Evolutionary conservation across 2,797 vertebrate species (phyloP), one percentile per base, ranked within the genome.

Genomic region (Pelobates cultripes): DNA sequence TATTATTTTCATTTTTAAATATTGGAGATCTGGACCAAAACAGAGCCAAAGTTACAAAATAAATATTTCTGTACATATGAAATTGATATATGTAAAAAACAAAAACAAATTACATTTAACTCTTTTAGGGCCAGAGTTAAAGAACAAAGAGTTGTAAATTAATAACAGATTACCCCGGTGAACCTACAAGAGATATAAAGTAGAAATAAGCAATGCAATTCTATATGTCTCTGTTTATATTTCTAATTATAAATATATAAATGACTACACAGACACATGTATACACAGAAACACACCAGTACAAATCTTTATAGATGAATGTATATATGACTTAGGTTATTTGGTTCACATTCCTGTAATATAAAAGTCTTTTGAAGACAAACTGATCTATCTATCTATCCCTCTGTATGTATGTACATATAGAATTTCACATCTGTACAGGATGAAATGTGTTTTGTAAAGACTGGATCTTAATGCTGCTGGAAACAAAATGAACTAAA

Each of bases 291-390:
- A 64, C 5, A 61, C 57, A 61, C 57, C 10, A 61, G 14, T 13
- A 61, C 79, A 80, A 57, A 79, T 86, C 79, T 87, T 85, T 91
- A 92, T 92, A 87, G 92, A 90, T 93, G 90, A 93, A 92, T 91
- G 86, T 93, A 90, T 91, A 94, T 92, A 89, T 86, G 87, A 88
- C 91, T 93, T 91, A 89, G 86, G 90, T 92, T 92, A 90, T 88
- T 94, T 84, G 67, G 90, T 74, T 88, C 86, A 90, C 88, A 92
- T 92, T 92, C 89, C 89, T 94, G 91, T 94, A 93, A 90, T 87
- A 90, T 93, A 92, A 91, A 91, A 86, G 87, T 88, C 79, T 86
- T 87, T 88, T 91, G 88, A 86, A 51, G 10, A 72, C 42, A 78
- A 91, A 90, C 43, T 89, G 88, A 90, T 51, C 5, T 6, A 51